Evolutionary conservation across 2,888 invertebrate genomes (phyloP), one percentile per base, ranked within the genome.

Genomic region (Melikaiella ostensackeni): DNA sequence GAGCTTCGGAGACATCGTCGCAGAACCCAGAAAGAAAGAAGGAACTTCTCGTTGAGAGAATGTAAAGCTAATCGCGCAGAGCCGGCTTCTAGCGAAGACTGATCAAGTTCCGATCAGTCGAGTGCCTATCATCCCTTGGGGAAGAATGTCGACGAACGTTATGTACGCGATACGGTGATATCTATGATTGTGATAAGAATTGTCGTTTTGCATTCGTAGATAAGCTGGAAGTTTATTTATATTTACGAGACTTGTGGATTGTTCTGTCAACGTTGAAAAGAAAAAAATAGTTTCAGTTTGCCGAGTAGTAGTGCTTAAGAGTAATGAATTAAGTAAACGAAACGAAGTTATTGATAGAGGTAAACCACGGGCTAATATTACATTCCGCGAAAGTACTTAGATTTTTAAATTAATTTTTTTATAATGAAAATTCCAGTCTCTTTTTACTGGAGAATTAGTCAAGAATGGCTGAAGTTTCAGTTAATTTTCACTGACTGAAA

Each of bases 1-100:
- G 84, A 84, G 75, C 82, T 78, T 83, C 83, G 84, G 84, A 86
- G 85, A 86, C 82, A 70, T 70, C 46, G 70, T 70, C 70, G 70
- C 70, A 70, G 66, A 80, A 80, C 77, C 75, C 81, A 78, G 79
- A 85, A 84, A 85, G 83, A 85, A 85, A 85, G 80, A 86, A 84
- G 80, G 78, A 85, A 81, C 79, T 80, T 74, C 78, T 74, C 55
- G 73, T 73, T 70, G 16, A 21, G 27, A 70, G 50, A 50, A 50
- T 27, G 9, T 57, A 24, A 70, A n/a, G 30, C 46, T 70, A 50
- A 70, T 50, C 70, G 9, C 4, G 0, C 5, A 70, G 70, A 70
- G 50, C 46, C 50, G 46, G 30, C 46, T 30, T 46, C 46, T 11
- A 70, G 9, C 30, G 19, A n/a, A 30, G 50, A 70, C 50, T 70